Conservation (phyloP, 2,888 invertebrate genomes). For the Rotaria macrura region DNA sequence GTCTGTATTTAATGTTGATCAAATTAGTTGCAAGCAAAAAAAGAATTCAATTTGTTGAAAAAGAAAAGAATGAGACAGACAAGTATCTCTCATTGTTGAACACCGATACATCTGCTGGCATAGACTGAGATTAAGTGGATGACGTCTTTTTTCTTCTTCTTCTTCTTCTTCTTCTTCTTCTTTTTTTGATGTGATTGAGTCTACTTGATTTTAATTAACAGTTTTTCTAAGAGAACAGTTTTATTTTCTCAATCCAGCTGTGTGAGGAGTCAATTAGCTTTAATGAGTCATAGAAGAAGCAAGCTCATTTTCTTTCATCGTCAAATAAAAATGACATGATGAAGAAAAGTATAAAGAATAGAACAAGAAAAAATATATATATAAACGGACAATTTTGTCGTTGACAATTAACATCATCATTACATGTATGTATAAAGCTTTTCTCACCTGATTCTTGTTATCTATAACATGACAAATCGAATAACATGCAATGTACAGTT, state of each 20-base stretch:
- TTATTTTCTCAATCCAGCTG: slow-evolving; percentile 2
- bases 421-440: background rate
- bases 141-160: background rate
- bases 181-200: slow-evolving; percentile 11
- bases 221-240: background rate
- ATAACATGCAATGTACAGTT: background rate
- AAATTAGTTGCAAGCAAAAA: background rate
- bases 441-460: slow-evolving; percentile 20
- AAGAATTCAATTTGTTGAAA: background rate
- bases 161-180: background rate
- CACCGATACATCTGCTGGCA: slow-evolving; percentile 3
- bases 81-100: background rate
- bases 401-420: background rate
- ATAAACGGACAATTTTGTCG: background rate
- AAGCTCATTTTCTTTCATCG: background rate
- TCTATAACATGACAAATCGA: background rate
- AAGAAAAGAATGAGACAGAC: background rate
- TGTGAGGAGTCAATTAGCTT: slow-evolving; percentile 4
- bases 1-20: slow-evolving; percentile 6
- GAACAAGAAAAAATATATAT: background rate
- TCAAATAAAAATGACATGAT: background rate
- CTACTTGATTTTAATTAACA: slow-evolving; percentile 8
- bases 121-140: background rate
- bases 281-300: background rate
- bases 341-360: background rate